Evolutionary conservation across 37 sponge, comb jelly and placozoan species (phyloP).

Genomic region (Oopsacas minuta): DNA sequence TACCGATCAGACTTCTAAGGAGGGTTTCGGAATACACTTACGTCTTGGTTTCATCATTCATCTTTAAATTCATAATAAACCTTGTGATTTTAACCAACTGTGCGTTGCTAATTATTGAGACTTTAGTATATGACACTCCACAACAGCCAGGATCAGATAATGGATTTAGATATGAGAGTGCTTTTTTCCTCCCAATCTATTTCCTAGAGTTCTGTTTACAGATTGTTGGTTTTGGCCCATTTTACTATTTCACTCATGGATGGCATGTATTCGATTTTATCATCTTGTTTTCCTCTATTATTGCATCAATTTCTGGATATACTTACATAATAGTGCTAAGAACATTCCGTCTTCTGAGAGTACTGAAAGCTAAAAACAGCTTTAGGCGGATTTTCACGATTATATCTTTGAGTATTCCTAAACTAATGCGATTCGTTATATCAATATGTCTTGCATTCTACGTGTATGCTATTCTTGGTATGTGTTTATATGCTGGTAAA

Average conservation of each 20-base stretch:
- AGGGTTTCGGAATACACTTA: neutral
- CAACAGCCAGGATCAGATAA: neutral
- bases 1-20: neutral
- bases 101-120: neutral
- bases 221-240: neutral
- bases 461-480: neutral
- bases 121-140: neutral
- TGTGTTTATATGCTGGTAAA: neutral
- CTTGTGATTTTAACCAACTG: neutral
- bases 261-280: neutral
- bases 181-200: neutral
- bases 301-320: neutral
- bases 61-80: neutral
- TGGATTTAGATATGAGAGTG: neutral
- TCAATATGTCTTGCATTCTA: neutral
- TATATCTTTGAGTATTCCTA: neutral
- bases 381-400: neutral
- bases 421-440: conserved; percentile 5
- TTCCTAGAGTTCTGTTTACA: neutral
- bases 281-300: neutral
- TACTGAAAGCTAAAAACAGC: neutral
- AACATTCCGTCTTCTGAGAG: neutral
- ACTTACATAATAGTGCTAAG: neutral
- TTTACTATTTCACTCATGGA: neutral
- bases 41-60: neutral